Conservation (phyloP, 2,888 invertebrate species). For the Xestobium rufovillosum region DNA sequence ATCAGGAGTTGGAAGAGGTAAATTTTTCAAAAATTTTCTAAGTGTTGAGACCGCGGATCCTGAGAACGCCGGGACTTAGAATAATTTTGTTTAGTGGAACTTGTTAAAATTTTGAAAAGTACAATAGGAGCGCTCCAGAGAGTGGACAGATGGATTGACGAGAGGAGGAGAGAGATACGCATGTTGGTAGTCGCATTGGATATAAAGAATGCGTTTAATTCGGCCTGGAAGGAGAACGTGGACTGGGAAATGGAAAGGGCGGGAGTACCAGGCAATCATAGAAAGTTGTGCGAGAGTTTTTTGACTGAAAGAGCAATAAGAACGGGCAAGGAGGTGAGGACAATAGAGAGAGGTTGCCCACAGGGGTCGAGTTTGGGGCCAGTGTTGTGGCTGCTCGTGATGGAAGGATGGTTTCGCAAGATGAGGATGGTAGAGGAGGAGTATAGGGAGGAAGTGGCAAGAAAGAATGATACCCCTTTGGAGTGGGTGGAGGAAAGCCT, state of each 20-base stretch:
- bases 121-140: no score
- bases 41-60: no score
- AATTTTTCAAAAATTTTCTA: no score
- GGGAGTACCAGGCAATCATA: slow-evolving; percentile 12
- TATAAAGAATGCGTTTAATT: slow-evolving; percentile 20
- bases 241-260: background rate
- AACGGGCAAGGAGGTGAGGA: slow-evolving; percentile 9
- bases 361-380: slow-evolving; percentile 26
- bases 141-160: no score
- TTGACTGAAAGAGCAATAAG: slow-evolving; percentile 15
- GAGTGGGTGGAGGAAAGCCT: slow-evolving; percentile 5
- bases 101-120: no score
- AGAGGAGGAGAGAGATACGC: slow-evolving; percentile 15
- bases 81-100: no score
- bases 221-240: slow-evolving; percentile 17
- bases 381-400: slow-evolving; percentile 21
- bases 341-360: slow-evolving; percentile 20
- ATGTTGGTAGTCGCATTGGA: slow-evolving; percentile 19
- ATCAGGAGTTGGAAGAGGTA: no score
- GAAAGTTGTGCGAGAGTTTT: slow-evolving; percentile 15
- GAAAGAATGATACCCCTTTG: slow-evolving; percentile 24
- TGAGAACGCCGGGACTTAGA: no score
- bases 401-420: slow-evolving; percentile 25
- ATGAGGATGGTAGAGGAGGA: slow-evolving; percentile 2
- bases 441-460: slow-evolving; percentile 16